These are phyloP conservation scores for Podarcis lilfordi DNA, from an alignment of 2,797 vertebrate genomes.

Conservation along the genomic window DNA sequence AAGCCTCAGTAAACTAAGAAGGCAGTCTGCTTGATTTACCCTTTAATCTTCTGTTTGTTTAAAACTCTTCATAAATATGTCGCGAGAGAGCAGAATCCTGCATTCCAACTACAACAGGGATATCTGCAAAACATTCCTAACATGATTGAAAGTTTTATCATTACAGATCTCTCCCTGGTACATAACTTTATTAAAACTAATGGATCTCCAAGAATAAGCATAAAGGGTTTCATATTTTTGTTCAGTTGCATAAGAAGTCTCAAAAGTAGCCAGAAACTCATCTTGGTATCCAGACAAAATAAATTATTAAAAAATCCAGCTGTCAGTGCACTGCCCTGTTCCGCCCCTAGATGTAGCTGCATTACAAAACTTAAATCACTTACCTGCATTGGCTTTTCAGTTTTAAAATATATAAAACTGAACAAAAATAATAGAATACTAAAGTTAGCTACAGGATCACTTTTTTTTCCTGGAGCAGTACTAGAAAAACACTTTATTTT, in stretches of 20 bases:
- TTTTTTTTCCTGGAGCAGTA: not conserved
- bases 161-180: not conserved
- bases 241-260: not conserved
- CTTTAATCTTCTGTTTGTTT: not conserved
- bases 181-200: not conserved
- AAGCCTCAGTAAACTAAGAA: rapidly evolving
- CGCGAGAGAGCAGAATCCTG: too few relatives aligned
- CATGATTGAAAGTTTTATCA: not conserved
- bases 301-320: not conserved
- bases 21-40: rapidly evolving
- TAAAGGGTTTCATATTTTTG: not conserved
- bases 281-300: not conserved
- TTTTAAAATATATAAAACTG: not conserved
- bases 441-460: not conserved
- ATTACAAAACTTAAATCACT: not conserved
- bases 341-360: slow-evolving; percentile 30
- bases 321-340: not conserved
- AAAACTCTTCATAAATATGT: not conserved
- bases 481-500: not conserved
- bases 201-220: not conserved
- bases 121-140: not conserved
- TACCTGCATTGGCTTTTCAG: not conserved
- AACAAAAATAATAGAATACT: not conserved
- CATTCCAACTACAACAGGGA: not conserved
- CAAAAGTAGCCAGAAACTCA: not conserved